phyloP scores from a whole-genome alignment of 92 coral and sea anemone genomes.

The Palythoa caribaeorum region DNA sequence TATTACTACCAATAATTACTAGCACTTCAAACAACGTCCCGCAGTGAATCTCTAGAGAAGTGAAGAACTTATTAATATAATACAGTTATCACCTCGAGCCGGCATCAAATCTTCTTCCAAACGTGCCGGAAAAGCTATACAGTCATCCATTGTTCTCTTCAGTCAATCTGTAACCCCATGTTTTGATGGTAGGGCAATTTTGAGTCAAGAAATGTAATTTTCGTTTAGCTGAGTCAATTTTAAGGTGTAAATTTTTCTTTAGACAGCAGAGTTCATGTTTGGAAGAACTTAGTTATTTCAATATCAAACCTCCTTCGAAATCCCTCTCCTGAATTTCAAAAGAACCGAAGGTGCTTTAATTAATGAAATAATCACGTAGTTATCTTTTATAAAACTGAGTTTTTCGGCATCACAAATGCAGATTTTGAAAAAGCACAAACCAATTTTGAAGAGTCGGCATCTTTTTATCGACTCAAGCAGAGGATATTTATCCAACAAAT shows the following conservation, averaged over 20 bases:
- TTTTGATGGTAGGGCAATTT: conserved; percentile 20
- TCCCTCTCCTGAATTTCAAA: conserved; percentile 30
- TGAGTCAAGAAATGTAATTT: not conserved
- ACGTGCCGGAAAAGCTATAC: conserved; percentile 64
- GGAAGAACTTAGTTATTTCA: not conserved
- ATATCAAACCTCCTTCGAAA: conserved; percentile 8
- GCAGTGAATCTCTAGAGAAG: conserved; percentile 55
- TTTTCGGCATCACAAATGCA: conserved; percentile 67
- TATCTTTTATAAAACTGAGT: conserved; percentile 35
- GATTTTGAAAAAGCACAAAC: conserved; percentile 79
- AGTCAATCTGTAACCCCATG: conserved; percentile 8
- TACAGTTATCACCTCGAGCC: conserved; percentile 72
- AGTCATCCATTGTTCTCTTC: conserved; percentile 35
- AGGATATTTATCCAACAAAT: conserved; percentile 66
- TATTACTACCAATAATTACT: conserved; percentile 23
- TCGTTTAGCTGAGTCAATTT: not conserved
- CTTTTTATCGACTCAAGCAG: conserved; percentile 46
- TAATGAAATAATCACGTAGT: conserved; percentile 64
- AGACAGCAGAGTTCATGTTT: not conserved
- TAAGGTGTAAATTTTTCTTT: not conserved
- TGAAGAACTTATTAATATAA: conserved; percentile 61
- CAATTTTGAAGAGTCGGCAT: conserved; percentile 79
- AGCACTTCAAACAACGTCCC: conserved; percentile 49
- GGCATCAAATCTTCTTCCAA: conserved; percentile 58
- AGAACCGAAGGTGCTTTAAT: conserved; percentile 51